A percentile compares a stretch with the other conserved stretches of the same genome.
phyloP scores from a whole-genome alignment of 2,888 invertebrate genomes.

The Meandrusa payeni region DNA sequence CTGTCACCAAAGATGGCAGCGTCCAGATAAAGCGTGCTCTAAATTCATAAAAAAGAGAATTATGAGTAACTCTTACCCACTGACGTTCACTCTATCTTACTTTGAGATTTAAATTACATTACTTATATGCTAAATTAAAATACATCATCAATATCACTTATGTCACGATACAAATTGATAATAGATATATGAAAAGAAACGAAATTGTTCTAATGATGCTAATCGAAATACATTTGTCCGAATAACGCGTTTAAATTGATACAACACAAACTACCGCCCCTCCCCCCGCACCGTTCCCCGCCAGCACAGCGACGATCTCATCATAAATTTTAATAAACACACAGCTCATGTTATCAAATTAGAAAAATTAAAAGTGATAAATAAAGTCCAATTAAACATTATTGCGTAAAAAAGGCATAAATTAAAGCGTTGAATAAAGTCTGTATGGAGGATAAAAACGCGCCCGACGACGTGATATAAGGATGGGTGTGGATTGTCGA shows the following conservation, averaged over 20 bases:
- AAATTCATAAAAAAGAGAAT: too few species aligned
- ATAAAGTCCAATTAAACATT: conserved; percentile 78
- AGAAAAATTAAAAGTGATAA: conserved; percentile 80
- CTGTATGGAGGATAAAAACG: conserved; percentile 30
- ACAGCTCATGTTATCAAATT: conserved; percentile 69
- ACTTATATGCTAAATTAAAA: too few species aligned
- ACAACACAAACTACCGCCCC: conserved; percentile 43
- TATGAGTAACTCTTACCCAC: too few species aligned
- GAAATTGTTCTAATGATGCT: conserved; percentile 14
- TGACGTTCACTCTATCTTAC: too few species aligned
- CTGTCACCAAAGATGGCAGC: too few species aligned
- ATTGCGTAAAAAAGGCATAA: conserved; percentile 81
- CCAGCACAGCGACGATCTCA: conserved; percentile 27
- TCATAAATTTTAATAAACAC: conserved; percentile 74
- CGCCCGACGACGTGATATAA: conserved; percentile 7
- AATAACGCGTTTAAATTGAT: conserved; percentile 70
- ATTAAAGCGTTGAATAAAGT: conserved; percentile 59
- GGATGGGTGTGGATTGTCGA: conserved; percentile 28
- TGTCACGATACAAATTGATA: conserved; percentile 18
- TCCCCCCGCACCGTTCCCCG: conserved; percentile 30
- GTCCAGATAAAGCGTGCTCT: too few species aligned
- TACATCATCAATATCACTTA: conserved; percentile 5
- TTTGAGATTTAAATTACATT: too few species aligned
- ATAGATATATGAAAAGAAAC: conserved; percentile 8
- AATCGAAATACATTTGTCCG: conserved; percentile 65